These are phyloP conservation scores for Resseliella maxima DNA, from an alignment of 2,888 invertebrate species.

Conservation along the genomic window DNA sequence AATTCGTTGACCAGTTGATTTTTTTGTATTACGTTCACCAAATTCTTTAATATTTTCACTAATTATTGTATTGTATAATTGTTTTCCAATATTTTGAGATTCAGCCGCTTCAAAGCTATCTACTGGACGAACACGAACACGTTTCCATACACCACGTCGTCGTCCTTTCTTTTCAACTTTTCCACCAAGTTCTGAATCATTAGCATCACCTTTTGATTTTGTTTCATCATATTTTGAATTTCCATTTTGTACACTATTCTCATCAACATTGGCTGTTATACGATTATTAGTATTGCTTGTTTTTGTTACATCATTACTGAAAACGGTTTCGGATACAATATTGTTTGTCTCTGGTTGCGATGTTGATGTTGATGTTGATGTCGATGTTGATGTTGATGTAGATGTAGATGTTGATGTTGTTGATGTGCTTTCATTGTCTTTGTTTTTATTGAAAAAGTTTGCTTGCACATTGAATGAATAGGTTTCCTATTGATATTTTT, in stretches of 20 bases:
- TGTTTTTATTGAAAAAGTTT: slow-evolving; percentile 60
- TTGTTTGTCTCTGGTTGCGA: slow-evolving; percentile 58
- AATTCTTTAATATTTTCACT: slow-evolving; percentile 62
- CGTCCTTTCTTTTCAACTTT: slow-evolving; percentile 60
- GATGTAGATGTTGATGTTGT: no score
- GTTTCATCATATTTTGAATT: not conserved
- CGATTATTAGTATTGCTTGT: not conserved
- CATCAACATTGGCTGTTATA: no score
- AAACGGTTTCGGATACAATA: slow-evolving; percentile 60
- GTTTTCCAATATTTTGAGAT: slow-evolving; percentile 78
- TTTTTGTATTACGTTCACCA: slow-evolving; percentile 64
- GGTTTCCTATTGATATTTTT: slow-evolving; percentile 1
- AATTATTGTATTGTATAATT: slow-evolving; percentile 64
- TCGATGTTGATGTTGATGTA: no score
- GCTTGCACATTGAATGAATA: slow-evolving; percentile 51
- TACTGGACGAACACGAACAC: slow-evolving; percentile 73
- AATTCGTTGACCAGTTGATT: slow-evolving; percentile 62
- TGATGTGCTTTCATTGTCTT: slow-evolving; percentile 69
- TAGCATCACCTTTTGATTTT: not conserved
- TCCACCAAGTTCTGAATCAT: not conserved
- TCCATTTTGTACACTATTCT: not conserved
- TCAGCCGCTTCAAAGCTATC: slow-evolving; percentile 84
- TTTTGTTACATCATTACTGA: not conserved
- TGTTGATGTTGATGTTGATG: slow-evolving; percentile 61
- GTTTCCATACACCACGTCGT: slow-evolving; percentile 80